Percentiles rank a stretch among this genome's conserved stretches.
Evolutionary conservation across 2,797 vertebrate species (phyloP).

Genomic region (Octomys mimax): DNA sequence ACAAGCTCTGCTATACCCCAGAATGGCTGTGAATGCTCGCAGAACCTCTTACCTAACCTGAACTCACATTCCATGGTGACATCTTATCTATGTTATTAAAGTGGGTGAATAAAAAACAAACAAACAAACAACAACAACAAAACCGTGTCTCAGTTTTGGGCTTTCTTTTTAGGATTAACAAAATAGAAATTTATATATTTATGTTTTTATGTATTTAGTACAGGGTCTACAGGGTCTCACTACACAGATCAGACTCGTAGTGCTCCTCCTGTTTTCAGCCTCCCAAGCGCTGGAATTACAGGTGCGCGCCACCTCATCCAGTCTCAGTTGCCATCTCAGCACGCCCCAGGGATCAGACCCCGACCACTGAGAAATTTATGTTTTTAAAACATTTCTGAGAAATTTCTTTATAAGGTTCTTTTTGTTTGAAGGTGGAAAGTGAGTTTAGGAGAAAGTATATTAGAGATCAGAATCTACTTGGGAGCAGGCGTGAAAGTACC

Average conservation of each 20-base stretch:
- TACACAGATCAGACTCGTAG: no score
- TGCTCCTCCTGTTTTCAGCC: no score
- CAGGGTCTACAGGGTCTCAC: no score
- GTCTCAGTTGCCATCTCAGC: no score
- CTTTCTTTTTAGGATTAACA: conserved; percentile 57
- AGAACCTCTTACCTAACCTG: no score
- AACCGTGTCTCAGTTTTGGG: conserved; percentile 61
- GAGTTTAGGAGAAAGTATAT: conserved; percentile 58
- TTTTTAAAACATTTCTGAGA: conserved; percentile 8
- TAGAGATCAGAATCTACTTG: conserved; percentile 26
- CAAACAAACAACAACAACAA: background rate
- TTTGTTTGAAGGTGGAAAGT: conserved; percentile 59
- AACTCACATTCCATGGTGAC: conserved; percentile 70
- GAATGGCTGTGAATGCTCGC: no score
- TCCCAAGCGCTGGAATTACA: no score
- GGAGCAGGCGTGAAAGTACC: background rate
- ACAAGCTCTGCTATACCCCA: no score
- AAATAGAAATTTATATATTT: background rate
- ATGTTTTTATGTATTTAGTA: no score
- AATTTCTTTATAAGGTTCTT: conserved; percentile 43
- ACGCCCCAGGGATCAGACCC: no score
- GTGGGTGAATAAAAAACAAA: background rate
- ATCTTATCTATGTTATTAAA: conserved; percentile 72
- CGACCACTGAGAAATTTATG: background rate
- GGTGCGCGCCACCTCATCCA: no score